Conservation (phyloP, 1,140 invertebrate species). For the Periplaneta americana region DNA sequence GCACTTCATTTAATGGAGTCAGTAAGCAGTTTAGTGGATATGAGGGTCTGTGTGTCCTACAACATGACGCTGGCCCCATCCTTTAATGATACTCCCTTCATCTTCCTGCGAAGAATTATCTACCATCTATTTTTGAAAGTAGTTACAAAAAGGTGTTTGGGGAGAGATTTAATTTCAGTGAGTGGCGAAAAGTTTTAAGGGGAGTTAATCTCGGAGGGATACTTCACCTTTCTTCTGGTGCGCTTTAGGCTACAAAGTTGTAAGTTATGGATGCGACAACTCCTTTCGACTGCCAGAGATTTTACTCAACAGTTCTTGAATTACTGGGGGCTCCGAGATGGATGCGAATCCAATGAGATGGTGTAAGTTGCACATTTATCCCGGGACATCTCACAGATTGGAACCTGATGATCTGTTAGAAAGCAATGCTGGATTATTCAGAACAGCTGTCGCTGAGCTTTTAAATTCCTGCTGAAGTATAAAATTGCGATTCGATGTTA, state of each 20-base stretch:
- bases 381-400: no score
- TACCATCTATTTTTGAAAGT: neutral
- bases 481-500: no score
- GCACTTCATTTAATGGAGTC: neutral
- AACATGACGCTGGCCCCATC: neutral
- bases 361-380: no score
- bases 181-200: neutral
- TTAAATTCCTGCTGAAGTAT: no score
- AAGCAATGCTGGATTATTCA: no score
- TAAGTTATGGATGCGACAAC: neutral
- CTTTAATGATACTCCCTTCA: neutral
- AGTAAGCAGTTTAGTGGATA: neutral
- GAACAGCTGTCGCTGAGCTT: no score
- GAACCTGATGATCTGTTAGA: no score
- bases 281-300: no score
- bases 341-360: no score
- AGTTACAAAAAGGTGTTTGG: neutral
- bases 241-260: neutral
- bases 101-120: neutral
- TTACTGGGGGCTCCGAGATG: no score
- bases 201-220: neutral
- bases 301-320: no score
- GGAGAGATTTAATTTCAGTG: neutral
- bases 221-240: neutral
- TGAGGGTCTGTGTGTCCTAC: neutral